These are phyloP conservation scores for Hepsetus odoe DNA, from an alignment of 2,113 vertebrate species.

Conservation along the genomic window DNA sequence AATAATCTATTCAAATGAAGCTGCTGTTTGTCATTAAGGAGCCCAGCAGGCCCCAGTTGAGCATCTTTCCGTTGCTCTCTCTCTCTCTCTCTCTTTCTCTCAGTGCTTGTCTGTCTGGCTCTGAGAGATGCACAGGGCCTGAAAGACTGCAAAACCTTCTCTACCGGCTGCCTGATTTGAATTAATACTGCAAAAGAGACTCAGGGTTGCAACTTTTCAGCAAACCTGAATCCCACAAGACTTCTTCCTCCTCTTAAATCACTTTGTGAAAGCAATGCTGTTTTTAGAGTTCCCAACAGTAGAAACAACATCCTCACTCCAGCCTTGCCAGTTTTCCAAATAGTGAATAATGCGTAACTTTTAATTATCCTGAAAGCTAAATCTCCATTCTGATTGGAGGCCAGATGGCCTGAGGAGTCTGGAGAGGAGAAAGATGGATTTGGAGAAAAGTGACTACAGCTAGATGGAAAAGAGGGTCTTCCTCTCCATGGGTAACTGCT, in stretches of 20 bases:
- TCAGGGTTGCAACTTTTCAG: slow-evolving; percentile 4
- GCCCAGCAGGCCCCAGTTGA: slow-evolving; percentile 1
- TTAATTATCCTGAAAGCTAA: slow-evolving; percentile 12
- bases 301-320: not conserved
- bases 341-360: not conserved
- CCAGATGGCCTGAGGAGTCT: not conserved
- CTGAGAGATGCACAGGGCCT: slow-evolving; percentile 11
- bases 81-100: not conserved
- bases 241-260: slow-evolving; percentile 14
- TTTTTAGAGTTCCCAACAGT: not conserved
- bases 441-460: not conserved
- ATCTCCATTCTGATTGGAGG: not conserved
- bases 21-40: slow-evolving; percentile 34
- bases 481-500: slow-evolving; percentile 4
- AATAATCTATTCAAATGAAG: slow-evolving; percentile 45
- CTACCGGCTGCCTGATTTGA: slow-evolving; percentile 29
- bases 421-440: not conserved
- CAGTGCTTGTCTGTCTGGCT: not conserved
- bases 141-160: slow-evolving; percentile 16
- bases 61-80: not conserved
- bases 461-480: not conserved
- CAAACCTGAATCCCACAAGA: slow-evolving; percentile 3
- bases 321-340: not conserved
- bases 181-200: not conserved
- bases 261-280: not conserved